phyloP scores from a whole-genome alignment of 2,797 vertebrate species.

The Hypotaenidia philippensis region DNA sequence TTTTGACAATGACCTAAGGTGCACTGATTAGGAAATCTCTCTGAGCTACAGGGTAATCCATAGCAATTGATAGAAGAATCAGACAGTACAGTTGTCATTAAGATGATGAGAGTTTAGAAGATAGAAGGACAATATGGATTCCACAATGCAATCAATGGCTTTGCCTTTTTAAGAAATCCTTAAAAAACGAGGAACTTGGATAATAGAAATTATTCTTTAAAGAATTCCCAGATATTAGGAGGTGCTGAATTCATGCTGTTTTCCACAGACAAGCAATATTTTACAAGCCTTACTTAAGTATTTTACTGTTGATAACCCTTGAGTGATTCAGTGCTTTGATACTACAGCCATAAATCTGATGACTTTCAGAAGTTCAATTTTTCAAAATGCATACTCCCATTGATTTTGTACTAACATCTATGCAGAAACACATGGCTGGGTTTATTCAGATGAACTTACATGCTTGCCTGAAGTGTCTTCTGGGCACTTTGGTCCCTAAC shows the following conservation, averaged over 20 bases:
- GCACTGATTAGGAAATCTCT: background rate
- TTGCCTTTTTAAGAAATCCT: background rate
- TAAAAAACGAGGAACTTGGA: background rate
- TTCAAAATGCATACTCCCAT: background rate
- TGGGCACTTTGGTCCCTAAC: background rate
- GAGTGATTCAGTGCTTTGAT: conserved; percentile 7
- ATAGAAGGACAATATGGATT: background rate
- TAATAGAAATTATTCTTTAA: background rate
- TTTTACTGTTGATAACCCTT: background rate
- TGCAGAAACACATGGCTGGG: background rate
- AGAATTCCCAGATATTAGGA: background rate
- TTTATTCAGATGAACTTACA: background rate
- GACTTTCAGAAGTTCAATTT: background rate
- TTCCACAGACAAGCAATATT: background rate
- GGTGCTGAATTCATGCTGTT: background rate
- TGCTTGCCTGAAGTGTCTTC: background rate
- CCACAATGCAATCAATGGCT: background rate
- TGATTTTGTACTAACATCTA: background rate
- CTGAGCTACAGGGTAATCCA: background rate
- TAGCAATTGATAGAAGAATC: background rate
- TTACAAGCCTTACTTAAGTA: background rate
- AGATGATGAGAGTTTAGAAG: background rate
- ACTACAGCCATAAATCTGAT: background rate
- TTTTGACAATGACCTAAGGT: background rate
- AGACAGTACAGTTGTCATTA: background rate